Evolutionary conservation across 2,797 vertebrate species (phyloP).

Genomic region (Peromyscus nudipes): DNA sequence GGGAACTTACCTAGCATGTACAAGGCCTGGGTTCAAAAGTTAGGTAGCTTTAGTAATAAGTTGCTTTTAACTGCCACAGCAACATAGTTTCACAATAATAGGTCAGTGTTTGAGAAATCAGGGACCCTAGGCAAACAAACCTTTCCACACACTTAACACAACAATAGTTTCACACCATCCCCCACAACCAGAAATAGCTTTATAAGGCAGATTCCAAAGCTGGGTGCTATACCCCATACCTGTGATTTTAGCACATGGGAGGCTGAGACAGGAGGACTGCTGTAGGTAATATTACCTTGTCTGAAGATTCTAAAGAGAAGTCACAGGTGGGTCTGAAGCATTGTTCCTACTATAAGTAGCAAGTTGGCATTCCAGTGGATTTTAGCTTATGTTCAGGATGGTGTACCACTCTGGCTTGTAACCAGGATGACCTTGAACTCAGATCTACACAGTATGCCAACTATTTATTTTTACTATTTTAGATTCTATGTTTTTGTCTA

Average conservation of each 20-base stretch:
- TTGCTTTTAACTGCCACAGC: background rate
- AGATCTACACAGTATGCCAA: background rate
- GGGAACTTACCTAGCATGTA: background rate
- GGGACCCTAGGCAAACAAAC: background rate
- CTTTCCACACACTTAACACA: too few species aligned
- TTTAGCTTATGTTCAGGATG: background rate
- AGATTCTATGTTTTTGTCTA: background rate
- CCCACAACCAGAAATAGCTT: background rate
- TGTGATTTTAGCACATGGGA: background rate
- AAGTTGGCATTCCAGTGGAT: background rate
- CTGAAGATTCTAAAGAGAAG: too few species aligned
- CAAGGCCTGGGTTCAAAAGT: background rate
- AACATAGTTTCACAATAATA: background rate
- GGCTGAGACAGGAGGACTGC: background rate
- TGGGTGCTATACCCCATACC: background rate
- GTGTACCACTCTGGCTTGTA: background rate
- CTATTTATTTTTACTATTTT: background rate
- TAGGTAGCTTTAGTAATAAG: too few species aligned
- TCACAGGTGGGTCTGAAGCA: too few species aligned
- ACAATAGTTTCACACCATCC: too few species aligned
- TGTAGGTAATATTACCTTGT: too few species aligned
- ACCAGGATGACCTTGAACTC: background rate
- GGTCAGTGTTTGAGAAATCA: too few species aligned
- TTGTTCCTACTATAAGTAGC: background rate
- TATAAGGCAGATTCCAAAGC: background rate